Percentiles rank a stretch among this genome's conserved stretches.
Conservation (phyloP, 2,888 invertebrate genomes). For the Drosophila emarginata region DNA sequence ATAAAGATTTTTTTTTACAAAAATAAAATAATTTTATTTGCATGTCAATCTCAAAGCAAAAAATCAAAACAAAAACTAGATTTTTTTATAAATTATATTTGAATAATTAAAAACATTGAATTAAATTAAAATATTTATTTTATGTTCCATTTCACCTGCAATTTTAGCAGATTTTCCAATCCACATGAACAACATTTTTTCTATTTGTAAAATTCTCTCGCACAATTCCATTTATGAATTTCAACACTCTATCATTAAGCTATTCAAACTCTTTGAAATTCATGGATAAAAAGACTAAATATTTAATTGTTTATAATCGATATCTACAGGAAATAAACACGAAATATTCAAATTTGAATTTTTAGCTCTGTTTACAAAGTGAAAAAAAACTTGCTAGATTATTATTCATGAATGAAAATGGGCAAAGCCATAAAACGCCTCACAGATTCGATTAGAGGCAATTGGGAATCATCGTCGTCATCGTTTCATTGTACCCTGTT, state of each 20-base stretch:
- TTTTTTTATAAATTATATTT: no score
- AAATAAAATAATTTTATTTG: no score
- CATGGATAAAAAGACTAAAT: slow-evolving; percentile 43
- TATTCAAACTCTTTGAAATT: slow-evolving; percentile 57
- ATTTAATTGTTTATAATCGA: slow-evolving; percentile 51
- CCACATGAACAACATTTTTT: not conserved
- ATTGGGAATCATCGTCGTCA: slow-evolving; percentile 34
- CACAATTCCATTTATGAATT: not conserved
- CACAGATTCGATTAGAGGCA: slow-evolving; percentile 42
- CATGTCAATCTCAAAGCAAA: no score
- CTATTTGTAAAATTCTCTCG: not conserved
- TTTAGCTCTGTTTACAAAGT: slow-evolving; percentile 32
- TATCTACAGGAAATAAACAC: slow-evolving; percentile 46
- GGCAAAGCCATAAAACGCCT: slow-evolving; percentile 41
- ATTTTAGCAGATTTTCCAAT: not conserved
- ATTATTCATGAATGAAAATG: slow-evolving; percentile 57
- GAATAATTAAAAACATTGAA: no score
- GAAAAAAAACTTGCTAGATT: slow-evolving; percentile 26
- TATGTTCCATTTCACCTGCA: not conserved
- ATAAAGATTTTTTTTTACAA: no score
- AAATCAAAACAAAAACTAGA: no score
- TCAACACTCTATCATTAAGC: slow-evolving; percentile 51
- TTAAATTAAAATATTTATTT: not conserved
- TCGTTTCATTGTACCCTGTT: slow-evolving; percentile 4
- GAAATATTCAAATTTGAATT: slow-evolving; percentile 36